Percentiles rank a stretch among this genome's conserved stretches.
phyloP scores from a whole-genome alignment of 1,140 invertebrate genomes.

The Sipha flava region DNA sequence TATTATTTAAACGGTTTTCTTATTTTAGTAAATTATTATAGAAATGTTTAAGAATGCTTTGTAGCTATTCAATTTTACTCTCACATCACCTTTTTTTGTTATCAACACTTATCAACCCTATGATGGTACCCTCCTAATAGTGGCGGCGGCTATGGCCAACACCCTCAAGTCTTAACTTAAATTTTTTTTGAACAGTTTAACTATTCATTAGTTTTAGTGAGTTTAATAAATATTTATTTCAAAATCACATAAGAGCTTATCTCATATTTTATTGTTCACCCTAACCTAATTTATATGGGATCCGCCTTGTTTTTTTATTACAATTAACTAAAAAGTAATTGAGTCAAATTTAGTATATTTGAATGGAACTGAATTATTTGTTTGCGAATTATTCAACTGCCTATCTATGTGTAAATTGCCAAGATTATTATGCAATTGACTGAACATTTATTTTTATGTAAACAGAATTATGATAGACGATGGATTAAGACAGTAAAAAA shows the following conservation, averaged over 20 bases:
- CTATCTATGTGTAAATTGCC: not conserved
- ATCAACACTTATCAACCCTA: constrained; percentile 28
- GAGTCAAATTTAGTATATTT: not conserved
- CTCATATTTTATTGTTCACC: not conserved
- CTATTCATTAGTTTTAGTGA: not conserved
- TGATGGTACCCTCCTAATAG: not conserved
- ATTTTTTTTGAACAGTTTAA: not conserved
- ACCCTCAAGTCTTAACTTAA: not conserved
- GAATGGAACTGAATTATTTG: not conserved
- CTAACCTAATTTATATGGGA: constrained; percentile 17
- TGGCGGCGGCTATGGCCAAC: not conserved
- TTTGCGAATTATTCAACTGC: not conserved
- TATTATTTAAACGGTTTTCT: not conserved
- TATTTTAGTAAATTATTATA: not conserved
- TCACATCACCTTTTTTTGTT: not conserved
- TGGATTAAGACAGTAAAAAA: not conserved
- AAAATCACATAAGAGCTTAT: not conserved
- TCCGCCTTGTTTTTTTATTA: constrained; percentile 5
- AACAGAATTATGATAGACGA: not conserved
- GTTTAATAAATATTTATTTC: not conserved
- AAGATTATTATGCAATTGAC: not conserved
- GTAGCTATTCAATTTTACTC: not conserved
- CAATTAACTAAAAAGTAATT: constrained; percentile 9
- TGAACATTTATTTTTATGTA: not conserved
- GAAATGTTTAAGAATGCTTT: not conserved